Conservation (phyloP, 2,113 vertebrate species). For the Zosterops pallidus region DNA sequence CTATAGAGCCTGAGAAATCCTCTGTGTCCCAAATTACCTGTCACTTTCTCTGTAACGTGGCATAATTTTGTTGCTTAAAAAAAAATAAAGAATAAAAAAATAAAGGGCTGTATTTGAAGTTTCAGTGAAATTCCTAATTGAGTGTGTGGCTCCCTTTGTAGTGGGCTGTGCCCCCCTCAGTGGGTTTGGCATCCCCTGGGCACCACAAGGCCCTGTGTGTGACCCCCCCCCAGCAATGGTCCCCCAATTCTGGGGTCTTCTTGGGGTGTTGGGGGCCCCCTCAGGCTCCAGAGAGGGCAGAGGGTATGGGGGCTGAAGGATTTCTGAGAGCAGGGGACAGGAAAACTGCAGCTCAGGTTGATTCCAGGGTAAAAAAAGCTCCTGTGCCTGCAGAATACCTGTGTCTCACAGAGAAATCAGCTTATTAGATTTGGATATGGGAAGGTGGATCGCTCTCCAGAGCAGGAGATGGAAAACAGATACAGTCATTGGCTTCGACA, state of each 20-base stretch:
- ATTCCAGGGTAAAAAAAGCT: fast-evolving
- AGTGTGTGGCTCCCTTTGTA: not conserved
- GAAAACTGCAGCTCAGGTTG: not conserved
- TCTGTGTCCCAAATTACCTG: slow-evolving; percentile 80
- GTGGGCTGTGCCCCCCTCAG: not conserved
- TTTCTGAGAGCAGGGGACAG: fast-evolving
- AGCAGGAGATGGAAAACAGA: not conserved
- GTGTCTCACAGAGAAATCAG: fast-evolving
- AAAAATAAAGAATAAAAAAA: not conserved
- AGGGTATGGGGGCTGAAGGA: fast-evolving
- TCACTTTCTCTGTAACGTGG: slow-evolving; percentile 68
- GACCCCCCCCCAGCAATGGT: not conserved
- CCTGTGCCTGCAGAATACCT: fast-evolving
- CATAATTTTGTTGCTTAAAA: slow-evolving; percentile 62
- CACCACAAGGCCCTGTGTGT: fast-evolving
- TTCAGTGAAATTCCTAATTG: slow-evolving; percentile 70
- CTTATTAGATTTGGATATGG: fast-evolving
- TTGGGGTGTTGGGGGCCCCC: not conserved
- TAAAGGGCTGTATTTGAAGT: slow-evolving; percentile 42
- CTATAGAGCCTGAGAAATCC: slow-evolving; percentile 73
- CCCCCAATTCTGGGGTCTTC: fast-evolving
- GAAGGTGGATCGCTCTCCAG: not conserved
- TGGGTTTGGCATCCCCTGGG: not conserved
- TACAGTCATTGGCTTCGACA: fast-evolving
- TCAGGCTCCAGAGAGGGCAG: not conserved